phyloP scores from a whole-genome alignment of 1,140 invertebrate genomes.

The Ectropis grisescens region DNA sequence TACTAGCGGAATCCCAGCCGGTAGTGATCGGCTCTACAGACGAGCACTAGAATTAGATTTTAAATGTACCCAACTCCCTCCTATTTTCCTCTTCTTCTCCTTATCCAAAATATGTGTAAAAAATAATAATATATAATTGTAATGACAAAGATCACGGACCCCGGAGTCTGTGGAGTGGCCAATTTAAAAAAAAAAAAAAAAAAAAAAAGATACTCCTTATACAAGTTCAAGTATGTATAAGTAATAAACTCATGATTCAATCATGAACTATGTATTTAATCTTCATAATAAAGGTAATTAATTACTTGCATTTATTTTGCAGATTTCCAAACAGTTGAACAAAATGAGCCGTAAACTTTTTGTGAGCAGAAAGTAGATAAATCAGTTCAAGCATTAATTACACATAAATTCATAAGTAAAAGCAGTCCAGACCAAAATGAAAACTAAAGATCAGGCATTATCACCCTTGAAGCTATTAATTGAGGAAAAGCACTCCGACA shows the following conservation, averaged over 20 bases:
- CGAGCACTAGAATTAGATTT: no score
- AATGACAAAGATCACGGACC: no score
- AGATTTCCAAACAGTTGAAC: background rate
- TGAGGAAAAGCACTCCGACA: no score
- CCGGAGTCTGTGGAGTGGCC: no score
- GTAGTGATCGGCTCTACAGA: no score
- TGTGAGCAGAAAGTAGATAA: background rate
- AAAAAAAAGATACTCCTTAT: no score
- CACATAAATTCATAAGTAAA: background rate
- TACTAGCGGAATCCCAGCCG: no score
- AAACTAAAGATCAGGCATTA: conserved; percentile 3
- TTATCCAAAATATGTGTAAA: no score
- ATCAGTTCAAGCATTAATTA: background rate
- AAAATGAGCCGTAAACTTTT: background rate
- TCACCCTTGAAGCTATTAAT: conserved; percentile 12
- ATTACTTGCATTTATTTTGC: background rate
- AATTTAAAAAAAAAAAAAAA: no score
- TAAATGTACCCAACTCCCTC: no score
- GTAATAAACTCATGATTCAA: background rate
- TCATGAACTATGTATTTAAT: background rate
- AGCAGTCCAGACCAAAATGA: conserved; percentile 2
- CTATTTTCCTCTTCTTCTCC: no score
- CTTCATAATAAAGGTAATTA: background rate
- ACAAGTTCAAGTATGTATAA: conserved; percentile 9
- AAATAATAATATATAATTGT: no score